Base-by-base conservation (phyloP, 64 coral and sea anemone genomes). In the Dendrophyllia cribrosa region DNA sequence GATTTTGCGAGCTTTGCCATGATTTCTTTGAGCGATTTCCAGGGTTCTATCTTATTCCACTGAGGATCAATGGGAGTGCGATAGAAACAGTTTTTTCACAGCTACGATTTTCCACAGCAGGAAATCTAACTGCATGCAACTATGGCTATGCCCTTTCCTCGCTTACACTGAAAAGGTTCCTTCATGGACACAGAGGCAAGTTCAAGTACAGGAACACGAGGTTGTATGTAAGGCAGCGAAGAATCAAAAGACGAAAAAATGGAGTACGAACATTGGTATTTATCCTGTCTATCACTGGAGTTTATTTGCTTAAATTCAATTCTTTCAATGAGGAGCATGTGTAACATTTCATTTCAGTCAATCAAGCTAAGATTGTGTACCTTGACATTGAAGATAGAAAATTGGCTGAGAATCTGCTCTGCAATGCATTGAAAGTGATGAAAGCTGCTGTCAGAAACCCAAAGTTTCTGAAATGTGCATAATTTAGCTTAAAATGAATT, bases 11-110 rank as follows among this genome's bases (percentile, higher is more conserved):
- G 34, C 72, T 88, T 72, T 88, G 70, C 19, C 22, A 74, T 25
- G 46, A 59, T 1, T 88, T 74, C 50, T 23, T 88, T 26, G 8
- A 74, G 6, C 21, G 15, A 0, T 86, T 86, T 70, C 83, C 83
- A 25, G 83, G 65, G 1, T 71, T 51, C n/a, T 86, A 86, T 34
- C 21, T 86, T 7, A 10, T 45, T 7, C 83, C 83, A 3, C 80
- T 64, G 4, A 64, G 65, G 46, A 50, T 88, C 0, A 88, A 88
- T 76, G 86, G 86, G 3, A 88, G 86, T 75, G 86, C 51, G 16
- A 1, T 88, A 8, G 86, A 88, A 75, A 88, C 86, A 7, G 47
- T 88, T 11, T 88, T 88, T 22, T 26, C 19, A 16, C 86, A 88
- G 55, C 70, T 88, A 11, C 74, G 26, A 47, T 88, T 88, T 46